These are phyloP conservation scores for Oasisia sp. DNA, from an alignment of 2,888 invertebrate genomes.

Conservation along the genomic window DNA sequence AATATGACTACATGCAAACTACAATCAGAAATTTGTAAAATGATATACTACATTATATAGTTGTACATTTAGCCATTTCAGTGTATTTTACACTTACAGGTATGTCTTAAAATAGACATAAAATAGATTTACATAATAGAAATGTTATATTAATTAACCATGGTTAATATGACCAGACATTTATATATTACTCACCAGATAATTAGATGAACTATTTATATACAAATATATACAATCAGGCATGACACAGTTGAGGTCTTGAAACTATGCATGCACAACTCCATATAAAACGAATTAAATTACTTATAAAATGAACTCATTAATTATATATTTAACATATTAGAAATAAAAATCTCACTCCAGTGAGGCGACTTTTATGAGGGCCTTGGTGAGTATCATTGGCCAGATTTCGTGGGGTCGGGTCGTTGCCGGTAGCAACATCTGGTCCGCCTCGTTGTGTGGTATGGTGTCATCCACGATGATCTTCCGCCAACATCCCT, in stretches of 20 bases:
- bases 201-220: too few relatives aligned
- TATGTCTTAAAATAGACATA: too few relatives aligned
- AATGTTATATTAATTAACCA: too few relatives aligned
- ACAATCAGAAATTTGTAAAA: not conserved
- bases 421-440: conserved; percentile 61
- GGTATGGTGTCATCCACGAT: conserved; percentile 64
- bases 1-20: not conserved
- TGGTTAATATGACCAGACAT: too few relatives aligned
- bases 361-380: conserved; percentile 65
- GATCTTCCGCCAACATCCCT: conserved; percentile 67
- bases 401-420: conserved; percentile 65
- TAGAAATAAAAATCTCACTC: conserved; percentile 56
- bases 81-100: not conserved
- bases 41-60: not conserved
- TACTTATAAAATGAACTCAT: not conserved
- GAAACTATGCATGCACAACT: not conserved
- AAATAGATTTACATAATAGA: too few relatives aligned
- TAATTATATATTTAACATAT: not conserved
- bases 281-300: not conserved
- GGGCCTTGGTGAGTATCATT: conserved; percentile 65
- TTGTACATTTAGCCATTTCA: not conserved
- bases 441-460: conserved; percentile 61
- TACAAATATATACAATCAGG: too few relatives aligned
- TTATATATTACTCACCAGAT: too few relatives aligned
- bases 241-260: too few relatives aligned